Evolutionary conservation across 1,140 invertebrate genomes (phyloP), one percentile per base, ranked within the genome.

Genomic region (Conopomorpha cramerella): DNA sequence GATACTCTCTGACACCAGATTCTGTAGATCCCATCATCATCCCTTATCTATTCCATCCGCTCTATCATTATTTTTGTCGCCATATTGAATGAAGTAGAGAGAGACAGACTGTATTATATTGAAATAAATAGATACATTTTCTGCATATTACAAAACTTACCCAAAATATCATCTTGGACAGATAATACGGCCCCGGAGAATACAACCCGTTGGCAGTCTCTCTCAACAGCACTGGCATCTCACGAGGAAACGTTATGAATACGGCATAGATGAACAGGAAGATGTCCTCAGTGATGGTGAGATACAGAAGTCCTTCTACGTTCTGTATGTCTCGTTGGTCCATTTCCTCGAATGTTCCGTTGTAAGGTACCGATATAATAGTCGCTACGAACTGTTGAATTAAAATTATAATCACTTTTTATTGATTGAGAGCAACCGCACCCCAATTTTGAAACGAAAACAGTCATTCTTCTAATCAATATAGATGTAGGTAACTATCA

Each of bases 161-260:
- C 82, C 85, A 71, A 46, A 86, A 79, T 44, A 86, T 54, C 51
- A 87, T 79, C 78, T 88, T 88, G n/a, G 86, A 86, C 26, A 88
- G 37, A 59, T 88, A 89, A 63, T 88, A 89, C 0, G 85, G 81
- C 14, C 80, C 70, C 0, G 84, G 80, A 7, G 81, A 56, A 42
- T 90, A 90, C 2, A 89, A 53, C 13, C 82, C 83, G 50, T 80
- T 83, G n/a, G 83, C 82, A 25, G 87, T 82, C 47, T 90, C 87
- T 49, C 86, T 51, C 3, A 89, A 54, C 16, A 89, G 57, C 30
- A 88, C 72, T 0, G 85, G 83, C 35, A 88, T 65, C 76, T 88
- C 86, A 30, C 78, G 64, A 0, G 86, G 86, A 63, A 89, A 89
- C 2, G 83, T 86, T 48, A 87, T 81, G 46, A 86, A 84, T 3